Percentiles rank a stretch among this genome's conserved stretches.
Evolutionary conservation across 2,888 invertebrate genomes (phyloP).

Genomic region (Temnothorax ravouxi): DNA sequence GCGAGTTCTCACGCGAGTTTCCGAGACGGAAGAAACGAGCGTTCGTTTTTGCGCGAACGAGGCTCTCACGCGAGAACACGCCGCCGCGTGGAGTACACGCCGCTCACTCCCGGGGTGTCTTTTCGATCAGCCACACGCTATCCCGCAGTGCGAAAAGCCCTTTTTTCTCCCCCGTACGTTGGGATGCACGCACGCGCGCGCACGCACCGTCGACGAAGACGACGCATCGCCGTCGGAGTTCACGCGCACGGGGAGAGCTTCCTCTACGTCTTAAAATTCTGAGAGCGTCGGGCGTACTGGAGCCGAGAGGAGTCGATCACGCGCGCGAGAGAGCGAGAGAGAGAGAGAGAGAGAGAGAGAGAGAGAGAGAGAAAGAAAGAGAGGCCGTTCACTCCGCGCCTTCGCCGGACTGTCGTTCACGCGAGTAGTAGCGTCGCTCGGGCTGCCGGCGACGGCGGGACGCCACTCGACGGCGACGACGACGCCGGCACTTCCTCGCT

Average conservation of each 20-base stretch:
- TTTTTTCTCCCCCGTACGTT: conserved; percentile 27
- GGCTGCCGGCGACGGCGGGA: conserved; percentile 72
- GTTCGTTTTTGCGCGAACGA: neutral
- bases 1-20: conserved; percentile 10
- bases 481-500: conserved; percentile 73
- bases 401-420: conserved; percentile 65
- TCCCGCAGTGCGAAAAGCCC: conserved; percentile 45
- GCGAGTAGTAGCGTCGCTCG: conserved; percentile 66
- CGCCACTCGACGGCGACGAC: conserved; percentile 69
- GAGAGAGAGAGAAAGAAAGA: conserved; percentile 15
- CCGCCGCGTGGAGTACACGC: conserved; percentile 37
- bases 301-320: conserved; percentile 7
- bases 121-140: conserved; percentile 43
- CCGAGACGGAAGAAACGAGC: neutral
- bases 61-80: conserved; percentile 23
- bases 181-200: conserved; percentile 42
- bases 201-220: conserved; percentile 54
- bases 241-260: conserved; percentile 51
- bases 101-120: conserved; percentile 17
- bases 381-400: conserved; percentile 66
- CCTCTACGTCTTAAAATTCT: conserved; percentile 50
- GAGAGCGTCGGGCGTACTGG: conserved; percentile 6
- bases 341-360: no score
- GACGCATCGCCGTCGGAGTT: conserved; percentile 49
- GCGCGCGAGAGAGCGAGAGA: no score